A percentile compares a stretch with the other conserved stretches of the same genome.
These are phyloP conservation scores for Doryteuthis pealeii DNA, from an alignment of 1,140 invertebrate genomes.

Conservation along the genomic window DNA sequence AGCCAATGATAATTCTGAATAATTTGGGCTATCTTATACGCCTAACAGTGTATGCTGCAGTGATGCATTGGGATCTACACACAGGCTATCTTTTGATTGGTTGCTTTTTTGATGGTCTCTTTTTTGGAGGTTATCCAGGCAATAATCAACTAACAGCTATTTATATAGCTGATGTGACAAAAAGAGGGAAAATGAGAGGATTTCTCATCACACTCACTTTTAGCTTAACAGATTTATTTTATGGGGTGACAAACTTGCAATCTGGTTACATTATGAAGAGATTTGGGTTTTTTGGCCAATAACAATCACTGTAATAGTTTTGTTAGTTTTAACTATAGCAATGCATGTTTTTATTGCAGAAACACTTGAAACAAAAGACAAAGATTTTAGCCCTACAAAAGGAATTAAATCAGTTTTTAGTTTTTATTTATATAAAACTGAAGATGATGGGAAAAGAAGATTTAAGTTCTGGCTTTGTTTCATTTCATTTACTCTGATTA, in stretches of 20 bases:
- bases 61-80: conserved; percentile 8
- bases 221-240: conserved; percentile 9
- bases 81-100: conserved; percentile 16
- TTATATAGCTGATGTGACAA: conserved; percentile 20
- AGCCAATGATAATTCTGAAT: conserved; percentile 17
- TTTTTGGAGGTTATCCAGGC: not conserved
- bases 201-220: conserved; percentile 14
- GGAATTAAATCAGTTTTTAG: not conserved
- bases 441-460: not conserved
- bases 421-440: conserved; percentile 16
- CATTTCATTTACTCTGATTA: conserved; percentile 3
- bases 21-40: conserved; percentile 16
- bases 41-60: not conserved
- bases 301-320: not conserved
- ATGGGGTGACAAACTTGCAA: not conserved
- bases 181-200: conserved; percentile 14
- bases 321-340: conserved; percentile 12
- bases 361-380: conserved; percentile 5
- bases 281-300: conserved; percentile 18
- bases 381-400: not conserved
- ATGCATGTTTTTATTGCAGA: conserved; percentile 18
- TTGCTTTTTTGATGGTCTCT: conserved; percentile 17
- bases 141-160: conserved; percentile 6
- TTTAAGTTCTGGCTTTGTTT: conserved; percentile 22
- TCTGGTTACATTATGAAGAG: conserved; percentile 22